These are phyloP conservation scores for Neodontobutis hainanensis DNA, from an alignment of 2,113 vertebrate genomes.

Conservation along the genomic window DNA sequence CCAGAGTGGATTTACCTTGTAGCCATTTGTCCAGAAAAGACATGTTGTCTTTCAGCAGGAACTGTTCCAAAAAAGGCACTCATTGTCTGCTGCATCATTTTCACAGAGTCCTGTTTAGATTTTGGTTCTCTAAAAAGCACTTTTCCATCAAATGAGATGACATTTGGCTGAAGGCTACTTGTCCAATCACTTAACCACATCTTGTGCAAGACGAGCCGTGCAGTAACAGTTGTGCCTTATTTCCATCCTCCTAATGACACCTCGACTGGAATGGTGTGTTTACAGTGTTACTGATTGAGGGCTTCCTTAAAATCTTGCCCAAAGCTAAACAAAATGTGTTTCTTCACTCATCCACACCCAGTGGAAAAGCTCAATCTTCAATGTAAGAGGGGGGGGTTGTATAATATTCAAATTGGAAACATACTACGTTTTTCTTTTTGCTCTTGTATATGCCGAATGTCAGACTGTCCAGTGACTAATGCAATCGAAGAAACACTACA, in stretches of 20 bases:
- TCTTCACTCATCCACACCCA: constrained; percentile 65
- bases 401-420: constrained; percentile 65
- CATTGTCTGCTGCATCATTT: constrained; percentile 60
- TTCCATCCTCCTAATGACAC: constrained; percentile 70
- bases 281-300: constrained; percentile 74
- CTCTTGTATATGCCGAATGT: constrained; percentile 33
- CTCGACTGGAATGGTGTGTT: constrained; percentile 71
- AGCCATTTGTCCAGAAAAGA: constrained; percentile 35
- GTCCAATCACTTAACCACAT: constrained; percentile 70
- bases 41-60: constrained; percentile 45
- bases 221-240: constrained; percentile 54
- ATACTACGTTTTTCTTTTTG: constrained; percentile 32
- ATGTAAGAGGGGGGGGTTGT: constrained; percentile 33
- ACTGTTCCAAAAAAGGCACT: constrained; percentile 25
- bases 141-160: constrained; percentile 64
- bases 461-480: constrained; percentile 43
- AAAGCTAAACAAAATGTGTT: constrained; percentile 75
- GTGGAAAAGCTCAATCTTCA: constrained; percentile 54
- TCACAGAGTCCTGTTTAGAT: constrained; percentile 64
- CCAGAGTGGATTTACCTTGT: constrained; percentile 59
- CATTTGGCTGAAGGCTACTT: constrained; percentile 59
- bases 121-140: constrained; percentile 54
- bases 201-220: constrained; percentile 63
- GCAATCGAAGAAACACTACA: constrained; percentile 21
- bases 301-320: constrained; percentile 72